phyloP scores from a whole-genome alignment of 2,888 invertebrate species.

The Homarus gammarus region DNA sequence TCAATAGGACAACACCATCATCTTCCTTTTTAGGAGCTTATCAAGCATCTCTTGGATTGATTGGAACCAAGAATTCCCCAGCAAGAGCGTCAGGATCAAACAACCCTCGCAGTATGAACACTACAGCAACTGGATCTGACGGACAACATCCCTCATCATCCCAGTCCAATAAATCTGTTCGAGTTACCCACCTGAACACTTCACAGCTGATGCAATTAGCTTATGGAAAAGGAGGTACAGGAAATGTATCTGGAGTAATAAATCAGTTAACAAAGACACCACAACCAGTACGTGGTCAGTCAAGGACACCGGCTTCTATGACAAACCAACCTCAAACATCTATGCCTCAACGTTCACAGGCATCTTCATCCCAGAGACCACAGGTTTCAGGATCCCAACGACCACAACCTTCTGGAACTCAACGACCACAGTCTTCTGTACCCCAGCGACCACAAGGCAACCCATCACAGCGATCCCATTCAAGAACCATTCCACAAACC shows the following conservation, averaged over 20 bases:
- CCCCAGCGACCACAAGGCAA: not conserved
- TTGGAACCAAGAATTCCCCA: not conserved
- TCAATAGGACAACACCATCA: constrained; percentile 4
- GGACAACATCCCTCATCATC: constrained; percentile 5
- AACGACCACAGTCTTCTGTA: not conserved
- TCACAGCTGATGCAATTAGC: constrained; percentile 65
- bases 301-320: not conserved
- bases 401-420: not conserved
- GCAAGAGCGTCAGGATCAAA: not conserved
- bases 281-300: not conserved
- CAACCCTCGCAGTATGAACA: constrained; percentile 9
- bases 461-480: not conserved
- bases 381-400: not conserved
- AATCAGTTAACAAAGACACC: constrained; percentile 35
- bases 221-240: constrained; percentile 32
- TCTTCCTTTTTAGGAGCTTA: constrained; percentile 49
- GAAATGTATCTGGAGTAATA: constrained; percentile 32
- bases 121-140: constrained; percentile 23
- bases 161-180: not conserved
- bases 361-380: not conserved
- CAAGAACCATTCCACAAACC: constrained; percentile 1
- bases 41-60: constrained; percentile 38
- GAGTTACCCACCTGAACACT: constrained; percentile 51
- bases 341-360: not conserved
- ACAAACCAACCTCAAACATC: not conserved